These are phyloP conservation scores for Drosophila neocordata DNA, from an alignment of 1,140 invertebrate genomes.

Conservation along the genomic window DNA sequence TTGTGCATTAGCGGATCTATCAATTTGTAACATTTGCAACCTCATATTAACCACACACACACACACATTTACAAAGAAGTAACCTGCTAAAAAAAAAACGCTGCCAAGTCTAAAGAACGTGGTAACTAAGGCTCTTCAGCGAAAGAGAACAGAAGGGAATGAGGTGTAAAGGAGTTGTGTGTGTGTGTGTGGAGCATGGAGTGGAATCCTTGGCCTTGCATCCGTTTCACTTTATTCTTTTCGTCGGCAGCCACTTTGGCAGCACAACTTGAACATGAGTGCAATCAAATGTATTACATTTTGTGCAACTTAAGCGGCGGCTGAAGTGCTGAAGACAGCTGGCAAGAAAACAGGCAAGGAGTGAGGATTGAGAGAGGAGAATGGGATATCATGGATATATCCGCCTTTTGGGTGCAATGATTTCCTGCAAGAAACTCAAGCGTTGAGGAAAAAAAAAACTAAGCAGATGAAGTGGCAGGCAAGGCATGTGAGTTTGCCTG, in stretches of 20 bases:
- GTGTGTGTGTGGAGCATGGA: constrained; percentile 1
- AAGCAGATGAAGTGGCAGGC: constrained; percentile 56
- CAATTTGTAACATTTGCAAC: constrained; percentile 74
- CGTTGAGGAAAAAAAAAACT: constrained; percentile 64
- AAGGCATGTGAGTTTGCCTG: constrained; percentile 15
- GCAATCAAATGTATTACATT: constrained; percentile 80
- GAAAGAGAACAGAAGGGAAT: constrained; percentile 4
- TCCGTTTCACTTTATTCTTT: constrained; percentile 55
- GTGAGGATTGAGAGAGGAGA: background rate
- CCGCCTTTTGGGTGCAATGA: constrained; percentile 68
- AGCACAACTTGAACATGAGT: constrained; percentile 78
- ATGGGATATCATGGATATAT: constrained; percentile 44
- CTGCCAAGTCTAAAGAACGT: background rate
- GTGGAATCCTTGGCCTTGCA: constrained; percentile 33
- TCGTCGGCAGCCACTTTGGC: constrained; percentile 66
- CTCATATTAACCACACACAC: constrained; percentile 46
- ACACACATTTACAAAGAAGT: background rate
- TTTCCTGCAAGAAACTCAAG: constrained; percentile 60
- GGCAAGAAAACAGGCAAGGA: constrained; percentile 18
- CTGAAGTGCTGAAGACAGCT: constrained; percentile 74
- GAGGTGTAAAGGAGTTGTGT: constrained; percentile 9
- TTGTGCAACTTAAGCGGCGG: constrained; percentile 74
- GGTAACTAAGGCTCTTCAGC: constrained; percentile 23
- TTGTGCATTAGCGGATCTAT: constrained; percentile 65
- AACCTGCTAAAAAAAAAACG: constrained; percentile 22